Conservation (phyloP, 1,140 invertebrate genomes). For the Augochlora pura region DNA sequence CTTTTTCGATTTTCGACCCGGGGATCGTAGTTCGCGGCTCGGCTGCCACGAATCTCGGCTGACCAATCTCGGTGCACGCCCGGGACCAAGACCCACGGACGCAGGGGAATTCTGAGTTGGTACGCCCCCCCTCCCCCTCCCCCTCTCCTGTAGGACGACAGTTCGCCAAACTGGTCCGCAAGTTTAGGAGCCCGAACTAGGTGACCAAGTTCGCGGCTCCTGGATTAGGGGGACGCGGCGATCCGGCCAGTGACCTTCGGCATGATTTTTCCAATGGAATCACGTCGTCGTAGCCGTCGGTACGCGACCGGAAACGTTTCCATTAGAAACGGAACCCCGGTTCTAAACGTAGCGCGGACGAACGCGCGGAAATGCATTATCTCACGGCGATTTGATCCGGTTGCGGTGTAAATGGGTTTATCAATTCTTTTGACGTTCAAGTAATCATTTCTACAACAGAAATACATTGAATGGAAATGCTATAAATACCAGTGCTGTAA, state of each 20-base stretch:
- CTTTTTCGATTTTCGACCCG: slow-evolving; percentile 35
- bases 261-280: not conserved
- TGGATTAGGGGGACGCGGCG: slow-evolving; percentile 35
- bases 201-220: slow-evolving; percentile 55
- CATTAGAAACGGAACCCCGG: too few relatives aligned
- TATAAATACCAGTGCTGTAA: too few relatives aligned
- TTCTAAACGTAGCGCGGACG: too few relatives aligned
- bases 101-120: slow-evolving; percentile 29
- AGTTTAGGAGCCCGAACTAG: slow-evolving; percentile 56
- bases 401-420: too few relatives aligned
- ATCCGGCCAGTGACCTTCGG: slow-evolving; percentile 6
- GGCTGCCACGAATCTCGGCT: slow-evolving; percentile 27
- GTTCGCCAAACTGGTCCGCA: slow-evolving; percentile 62
- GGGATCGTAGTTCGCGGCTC: slow-evolving; percentile 11
- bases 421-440: too few relatives aligned
- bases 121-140: too few relatives aligned
- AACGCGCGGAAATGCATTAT: not conserved
- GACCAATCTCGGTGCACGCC: slow-evolving; percentile 40
- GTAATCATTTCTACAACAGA: too few relatives aligned
- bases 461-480: too few relatives aligned
- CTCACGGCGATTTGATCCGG: too few relatives aligned
- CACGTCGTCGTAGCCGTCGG: too few relatives aligned
- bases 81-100: not conserved
- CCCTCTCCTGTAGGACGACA: too few relatives aligned
- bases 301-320: too few relatives aligned